A percentile compares a stretch with the other conserved stretches of the same genome.
These are phyloP conservation scores for Druon quercuslanigerum DNA, from an alignment of 1,140 invertebrate species.

Conservation along the genomic window DNA sequence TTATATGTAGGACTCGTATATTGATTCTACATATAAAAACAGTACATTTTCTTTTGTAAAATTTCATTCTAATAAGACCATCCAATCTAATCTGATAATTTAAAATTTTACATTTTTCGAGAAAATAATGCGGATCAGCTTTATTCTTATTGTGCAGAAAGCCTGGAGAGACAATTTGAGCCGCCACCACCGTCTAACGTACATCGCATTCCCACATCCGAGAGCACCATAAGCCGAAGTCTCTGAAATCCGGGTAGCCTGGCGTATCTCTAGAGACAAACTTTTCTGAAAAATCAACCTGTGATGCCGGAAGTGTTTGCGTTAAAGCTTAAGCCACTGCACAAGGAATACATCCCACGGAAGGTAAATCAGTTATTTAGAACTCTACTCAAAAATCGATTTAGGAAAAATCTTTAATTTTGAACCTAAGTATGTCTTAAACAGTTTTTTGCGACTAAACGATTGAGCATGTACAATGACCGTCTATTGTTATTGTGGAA, in stretches of 20 bases:
- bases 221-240: slow-evolving; percentile 47
- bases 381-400: too few relatives aligned
- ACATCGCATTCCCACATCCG: background rate
- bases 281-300: slow-evolving; percentile 54
- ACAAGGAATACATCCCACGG: background rate
- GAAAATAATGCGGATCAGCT: background rate
- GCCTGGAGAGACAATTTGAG: background rate
- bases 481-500: too few relatives aligned
- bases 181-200: background rate
- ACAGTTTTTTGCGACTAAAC: too few relatives aligned
- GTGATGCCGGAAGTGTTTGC: slow-evolving; percentile 45
- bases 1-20: too few relatives aligned
- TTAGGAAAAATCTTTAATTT: too few relatives aligned
- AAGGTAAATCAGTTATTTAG: background rate
- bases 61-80: too few relatives aligned
- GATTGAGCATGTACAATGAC: too few relatives aligned
- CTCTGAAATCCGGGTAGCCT: slow-evolving; percentile 41
- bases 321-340: slow-evolving; percentile 39
- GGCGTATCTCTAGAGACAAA: slow-evolving; percentile 48
- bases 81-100: too few relatives aligned
- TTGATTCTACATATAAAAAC: too few relatives aligned
- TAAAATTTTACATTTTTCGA: too few relatives aligned
- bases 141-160: background rate
- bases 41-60: too few relatives aligned
- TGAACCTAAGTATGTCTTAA: too few relatives aligned